These are phyloP conservation scores for Drosophila nebulosa DNA, from an alignment of 1,140 invertebrate species.

Conservation along the genomic window DNA sequence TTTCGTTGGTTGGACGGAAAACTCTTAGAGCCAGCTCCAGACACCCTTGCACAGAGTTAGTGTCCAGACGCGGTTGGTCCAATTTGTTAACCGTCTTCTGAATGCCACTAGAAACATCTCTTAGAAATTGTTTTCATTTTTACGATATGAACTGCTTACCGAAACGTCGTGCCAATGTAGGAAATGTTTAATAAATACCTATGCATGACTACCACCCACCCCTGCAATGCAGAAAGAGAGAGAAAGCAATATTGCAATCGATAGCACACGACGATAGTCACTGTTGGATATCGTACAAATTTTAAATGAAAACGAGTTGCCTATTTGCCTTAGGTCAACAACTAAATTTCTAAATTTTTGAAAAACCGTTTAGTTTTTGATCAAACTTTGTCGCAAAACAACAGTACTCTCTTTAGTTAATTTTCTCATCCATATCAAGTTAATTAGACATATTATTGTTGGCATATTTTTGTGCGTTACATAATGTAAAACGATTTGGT, in stretches of 20 bases:
- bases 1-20: constrained; percentile 82
- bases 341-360: too few relatives aligned
- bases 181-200: constrained; percentile 84
- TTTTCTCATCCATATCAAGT: too few relatives aligned
- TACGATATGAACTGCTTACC: constrained; percentile 70
- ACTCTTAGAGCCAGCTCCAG: constrained; percentile 83
- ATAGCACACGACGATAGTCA: background rate
- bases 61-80: constrained; percentile 78
- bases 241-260: constrained; percentile 12
- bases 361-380: too few relatives aligned
- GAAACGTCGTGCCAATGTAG: constrained; percentile 85
- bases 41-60: constrained; percentile 85
- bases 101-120: constrained; percentile 80
- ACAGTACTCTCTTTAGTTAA: too few relatives aligned
- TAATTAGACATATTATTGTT: too few relatives aligned
- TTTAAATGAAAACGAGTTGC: background rate
- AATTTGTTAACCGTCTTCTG: constrained; percentile 81
- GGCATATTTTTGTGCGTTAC: too few relatives aligned
- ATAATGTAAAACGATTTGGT: too few relatives aligned
- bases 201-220: constrained; percentile 78
- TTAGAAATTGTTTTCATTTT: background rate
- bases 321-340: background rate
- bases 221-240: background rate
- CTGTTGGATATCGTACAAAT: background rate
- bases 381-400: too few relatives aligned